These are phyloP conservation scores for Oriolus oriolus DNA, from an alignment of 2,113 vertebrate species.

Conservation along the genomic window DNA sequence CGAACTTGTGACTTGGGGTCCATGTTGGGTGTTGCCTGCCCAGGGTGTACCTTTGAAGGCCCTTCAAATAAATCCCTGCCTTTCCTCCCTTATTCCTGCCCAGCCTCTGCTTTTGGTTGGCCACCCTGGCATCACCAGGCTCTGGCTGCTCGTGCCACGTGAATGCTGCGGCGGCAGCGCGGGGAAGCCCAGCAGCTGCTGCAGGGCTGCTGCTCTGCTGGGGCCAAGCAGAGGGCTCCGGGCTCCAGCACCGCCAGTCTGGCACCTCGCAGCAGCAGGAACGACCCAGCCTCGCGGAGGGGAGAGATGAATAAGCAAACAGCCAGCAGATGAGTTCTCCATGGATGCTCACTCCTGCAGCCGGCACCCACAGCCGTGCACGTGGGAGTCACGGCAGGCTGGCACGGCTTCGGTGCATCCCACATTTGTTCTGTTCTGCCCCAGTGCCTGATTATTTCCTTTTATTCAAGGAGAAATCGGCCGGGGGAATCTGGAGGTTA, in stretches of 20 bases:
- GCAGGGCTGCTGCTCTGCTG: background rate
- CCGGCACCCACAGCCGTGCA: background rate
- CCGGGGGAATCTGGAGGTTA: conserved; percentile 33
- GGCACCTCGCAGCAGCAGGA: conserved; percentile 3
- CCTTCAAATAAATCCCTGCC: too few relatives aligned
- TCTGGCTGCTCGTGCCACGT: background rate
- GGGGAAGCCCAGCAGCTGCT: background rate
- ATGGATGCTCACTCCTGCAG: background rate
- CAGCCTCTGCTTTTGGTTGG: too few relatives aligned
- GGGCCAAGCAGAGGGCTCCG: background rate
- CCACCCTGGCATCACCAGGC: background rate
- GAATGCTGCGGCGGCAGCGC: background rate
- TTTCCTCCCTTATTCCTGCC: too few relatives aligned
- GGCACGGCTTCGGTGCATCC: background rate
- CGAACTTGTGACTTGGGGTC: too few relatives aligned
- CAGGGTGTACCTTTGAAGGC: too few relatives aligned
- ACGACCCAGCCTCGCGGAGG: background rate
- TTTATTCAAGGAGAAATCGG: background rate
- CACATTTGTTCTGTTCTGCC: conserved; percentile 37
- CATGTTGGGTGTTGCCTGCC: too few relatives aligned
- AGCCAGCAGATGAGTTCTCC: background rate
- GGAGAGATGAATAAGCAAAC: background rate
- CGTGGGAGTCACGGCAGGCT: background rate
- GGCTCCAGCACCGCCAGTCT: background rate
- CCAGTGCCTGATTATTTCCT: background rate